These are phyloP conservation scores for Nemotelus pantherinus DNA, from an alignment of 2,888 invertebrate species.

Conservation along the genomic window DNA sequence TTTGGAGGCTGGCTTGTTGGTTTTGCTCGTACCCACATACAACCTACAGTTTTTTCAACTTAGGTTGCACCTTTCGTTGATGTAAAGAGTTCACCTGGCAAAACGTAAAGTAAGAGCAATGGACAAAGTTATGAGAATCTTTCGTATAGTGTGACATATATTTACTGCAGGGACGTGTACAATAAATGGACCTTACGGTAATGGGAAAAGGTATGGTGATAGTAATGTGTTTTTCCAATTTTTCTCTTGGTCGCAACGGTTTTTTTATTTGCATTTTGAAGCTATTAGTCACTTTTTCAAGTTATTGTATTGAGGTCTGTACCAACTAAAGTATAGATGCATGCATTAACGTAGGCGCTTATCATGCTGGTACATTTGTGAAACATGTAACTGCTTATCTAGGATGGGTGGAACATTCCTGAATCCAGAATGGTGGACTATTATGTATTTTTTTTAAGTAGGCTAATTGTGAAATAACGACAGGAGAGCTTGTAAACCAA, in stretches of 20 bases:
- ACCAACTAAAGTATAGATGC: too few species aligned
- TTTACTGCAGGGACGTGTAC: slow-evolving; percentile 36
- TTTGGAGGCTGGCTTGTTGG: neutral
- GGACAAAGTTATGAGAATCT: slow-evolving; percentile 11
- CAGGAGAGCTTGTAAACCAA: too few species aligned
- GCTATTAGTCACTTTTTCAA: neutral
- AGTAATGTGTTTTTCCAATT: slow-evolving; percentile 8
- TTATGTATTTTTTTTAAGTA: too few species aligned
- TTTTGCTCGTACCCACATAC: neutral
- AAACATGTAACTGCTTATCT: too few species aligned
- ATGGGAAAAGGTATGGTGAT: slow-evolving; percentile 13
- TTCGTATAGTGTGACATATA: slow-evolving; percentile 29
- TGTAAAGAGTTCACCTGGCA: slow-evolving; percentile 15
- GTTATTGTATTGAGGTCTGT: neutral
- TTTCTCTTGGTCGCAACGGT: slow-evolving; percentile 2
- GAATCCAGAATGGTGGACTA: too few species aligned
- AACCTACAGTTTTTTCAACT: too few species aligned
- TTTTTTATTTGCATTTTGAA: slow-evolving; percentile 13
- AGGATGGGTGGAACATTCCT: too few species aligned
- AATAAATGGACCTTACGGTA: slow-evolving; percentile 41
- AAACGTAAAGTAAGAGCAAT: slow-evolving; percentile 15
- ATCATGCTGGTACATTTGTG: too few species aligned
- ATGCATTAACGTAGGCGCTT: too few species aligned
- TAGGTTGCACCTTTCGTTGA: neutral
- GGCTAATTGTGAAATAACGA: too few species aligned